These are phyloP conservation scores for Cyprinella venusta DNA, from an alignment of 2,797 vertebrate species.

Conservation along the genomic window DNA sequence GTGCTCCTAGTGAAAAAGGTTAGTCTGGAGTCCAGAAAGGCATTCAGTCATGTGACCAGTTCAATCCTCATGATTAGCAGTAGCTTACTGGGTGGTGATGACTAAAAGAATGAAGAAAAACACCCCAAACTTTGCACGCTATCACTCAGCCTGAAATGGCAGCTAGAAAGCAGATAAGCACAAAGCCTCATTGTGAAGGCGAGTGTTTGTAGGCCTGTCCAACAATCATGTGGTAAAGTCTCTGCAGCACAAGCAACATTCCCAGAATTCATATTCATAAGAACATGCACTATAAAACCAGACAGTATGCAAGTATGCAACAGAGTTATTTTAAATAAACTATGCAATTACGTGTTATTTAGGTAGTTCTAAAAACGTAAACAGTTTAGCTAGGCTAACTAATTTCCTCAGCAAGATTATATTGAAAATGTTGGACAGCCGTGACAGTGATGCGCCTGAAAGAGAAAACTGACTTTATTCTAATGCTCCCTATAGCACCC, in stretches of 20 bases:
- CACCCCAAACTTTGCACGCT: neutral
- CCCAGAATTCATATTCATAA: constrained; percentile 5
- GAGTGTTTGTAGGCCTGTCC: constrained; percentile 38
- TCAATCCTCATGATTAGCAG: constrained; percentile 1
- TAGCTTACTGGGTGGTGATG: neutral
- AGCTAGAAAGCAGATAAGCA: constrained; percentile 51
- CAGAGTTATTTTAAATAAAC: neutral
- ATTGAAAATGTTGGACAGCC: neutral
- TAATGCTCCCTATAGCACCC: neutral
- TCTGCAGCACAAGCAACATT: constrained; percentile 1
- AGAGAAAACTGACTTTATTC: neutral
- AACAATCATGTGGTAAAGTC: constrained; percentile 45
- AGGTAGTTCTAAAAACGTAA: neutral
- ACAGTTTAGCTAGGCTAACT: neutral
- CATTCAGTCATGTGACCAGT: constrained; percentile 10
- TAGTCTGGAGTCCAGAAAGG: neutral
- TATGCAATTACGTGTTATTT: neutral
- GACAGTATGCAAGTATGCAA: neutral
- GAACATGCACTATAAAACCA: neutral
- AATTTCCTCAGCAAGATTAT: neutral
- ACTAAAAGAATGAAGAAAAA: neutral
- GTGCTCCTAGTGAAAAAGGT: too few species aligned
- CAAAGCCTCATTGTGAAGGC: constrained; percentile 53
- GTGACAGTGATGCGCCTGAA: neutral
- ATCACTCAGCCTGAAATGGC: constrained; percentile 28